Evolutionary conservation across 1,140 invertebrate species (phyloP).

Genomic region (Eubasilissa regina): DNA sequence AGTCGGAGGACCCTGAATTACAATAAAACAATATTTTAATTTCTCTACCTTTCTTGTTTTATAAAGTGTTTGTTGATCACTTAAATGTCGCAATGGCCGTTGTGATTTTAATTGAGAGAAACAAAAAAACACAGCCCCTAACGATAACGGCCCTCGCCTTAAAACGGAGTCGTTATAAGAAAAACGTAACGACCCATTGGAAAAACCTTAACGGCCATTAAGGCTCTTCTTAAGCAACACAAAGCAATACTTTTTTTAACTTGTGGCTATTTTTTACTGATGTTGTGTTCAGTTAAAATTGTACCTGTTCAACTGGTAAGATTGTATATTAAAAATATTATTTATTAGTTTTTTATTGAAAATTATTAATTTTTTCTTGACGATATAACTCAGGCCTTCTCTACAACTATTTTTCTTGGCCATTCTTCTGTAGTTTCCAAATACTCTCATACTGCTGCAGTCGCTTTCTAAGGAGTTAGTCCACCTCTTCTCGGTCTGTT

Average conservation of each 20-base stretch:
- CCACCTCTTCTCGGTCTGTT: too few species aligned
- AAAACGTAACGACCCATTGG: constrained; percentile 10
- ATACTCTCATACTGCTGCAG: too few species aligned
- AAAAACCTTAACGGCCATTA: constrained; percentile 18
- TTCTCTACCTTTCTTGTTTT: background rate
- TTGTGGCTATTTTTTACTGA: background rate
- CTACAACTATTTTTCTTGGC: too few species aligned
- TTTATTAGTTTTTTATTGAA: too few species aligned
- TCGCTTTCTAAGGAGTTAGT: too few species aligned
- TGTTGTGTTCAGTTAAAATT: too few species aligned
- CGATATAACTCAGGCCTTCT: too few species aligned
- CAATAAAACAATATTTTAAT: background rate
- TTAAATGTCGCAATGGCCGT: background rate
- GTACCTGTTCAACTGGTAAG: too few species aligned
- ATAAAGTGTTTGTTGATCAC: constrained; percentile 3
- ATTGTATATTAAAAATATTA: too few species aligned
- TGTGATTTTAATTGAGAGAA: constrained; percentile 16
- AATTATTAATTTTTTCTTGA: too few species aligned
- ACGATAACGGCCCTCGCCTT: background rate
- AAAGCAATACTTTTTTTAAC: background rate
- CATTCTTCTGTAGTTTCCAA: too few species aligned
- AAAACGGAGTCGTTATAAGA: constrained; percentile 5
- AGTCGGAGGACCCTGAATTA: too few species aligned
- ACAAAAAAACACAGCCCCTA: constrained; percentile 5
- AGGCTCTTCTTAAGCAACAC: constrained; percentile 6